phyloP scores from a whole-genome alignment of 2,797 vertebrate genomes.

The Spatula versicolor region DNA sequence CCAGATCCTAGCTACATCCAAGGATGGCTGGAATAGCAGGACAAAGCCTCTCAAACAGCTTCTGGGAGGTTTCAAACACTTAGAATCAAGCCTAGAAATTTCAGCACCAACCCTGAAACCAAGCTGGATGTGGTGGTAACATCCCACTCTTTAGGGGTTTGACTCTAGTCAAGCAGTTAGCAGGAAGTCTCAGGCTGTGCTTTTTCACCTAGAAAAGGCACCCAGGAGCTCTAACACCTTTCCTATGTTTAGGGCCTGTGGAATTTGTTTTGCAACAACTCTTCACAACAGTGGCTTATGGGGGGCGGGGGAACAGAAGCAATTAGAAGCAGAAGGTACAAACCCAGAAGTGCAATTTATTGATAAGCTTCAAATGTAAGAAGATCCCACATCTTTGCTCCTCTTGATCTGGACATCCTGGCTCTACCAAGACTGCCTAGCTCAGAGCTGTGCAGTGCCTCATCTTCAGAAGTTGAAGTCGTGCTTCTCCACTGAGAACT shows the following conservation, averaged over 20 bases:
- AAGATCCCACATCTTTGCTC: neutral
- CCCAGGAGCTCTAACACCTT: neutral
- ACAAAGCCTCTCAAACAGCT: neutral
- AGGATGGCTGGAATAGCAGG: rapidly evolving
- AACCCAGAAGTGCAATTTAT: slow-evolving; percentile 63
- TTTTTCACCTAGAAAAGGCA: rapidly evolving
- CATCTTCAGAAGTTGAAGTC: slow-evolving; percentile 74
- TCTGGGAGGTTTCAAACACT: neutral
- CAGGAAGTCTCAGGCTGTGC: neutral
- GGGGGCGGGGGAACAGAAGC: rapidly evolving
- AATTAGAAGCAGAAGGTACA: neutral
- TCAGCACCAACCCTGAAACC: neutral
- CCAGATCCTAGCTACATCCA: rapidly evolving
- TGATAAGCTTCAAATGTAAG: neutral
- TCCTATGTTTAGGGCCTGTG: too few relatives aligned
- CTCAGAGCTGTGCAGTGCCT: neutral
- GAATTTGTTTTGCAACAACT: too few relatives aligned
- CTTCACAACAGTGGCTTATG: neutral
- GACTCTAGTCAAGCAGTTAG: too few relatives aligned
- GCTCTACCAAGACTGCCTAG: neutral
- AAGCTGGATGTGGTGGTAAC: rapidly evolving
- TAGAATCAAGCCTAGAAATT: neutral
- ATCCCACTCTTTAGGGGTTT: neutral
- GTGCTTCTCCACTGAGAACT: slow-evolving; percentile 38
- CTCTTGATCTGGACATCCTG: neutral